Conservation (phyloP, 2,113 vertebrate species). For the cat (Felis catus) region DNA sequence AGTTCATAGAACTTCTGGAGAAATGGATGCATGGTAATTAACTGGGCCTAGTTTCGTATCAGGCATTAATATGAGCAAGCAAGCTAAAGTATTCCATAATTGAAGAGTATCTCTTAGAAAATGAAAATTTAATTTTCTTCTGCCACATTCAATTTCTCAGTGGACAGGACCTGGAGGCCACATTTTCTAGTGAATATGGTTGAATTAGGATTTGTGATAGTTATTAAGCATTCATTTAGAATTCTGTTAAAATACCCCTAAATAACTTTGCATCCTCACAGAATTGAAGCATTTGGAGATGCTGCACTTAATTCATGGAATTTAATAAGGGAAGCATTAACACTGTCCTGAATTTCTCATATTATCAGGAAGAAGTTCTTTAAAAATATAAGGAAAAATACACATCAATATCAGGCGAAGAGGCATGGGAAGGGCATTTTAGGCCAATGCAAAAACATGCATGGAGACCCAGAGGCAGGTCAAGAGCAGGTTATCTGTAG, state of each 20-base stretch:
- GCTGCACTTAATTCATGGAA: constrained; percentile 55
- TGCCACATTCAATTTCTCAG: constrained; percentile 81
- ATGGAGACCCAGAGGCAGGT: background rate
- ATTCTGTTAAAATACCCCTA: constrained; percentile 81
- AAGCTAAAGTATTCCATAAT: constrained; percentile 83
- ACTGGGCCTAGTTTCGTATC: constrained; percentile 74
- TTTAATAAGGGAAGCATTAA: constrained; percentile 63
- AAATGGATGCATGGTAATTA: constrained; percentile 80
- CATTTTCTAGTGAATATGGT: constrained; percentile 79
- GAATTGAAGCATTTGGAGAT: constrained; percentile 70
- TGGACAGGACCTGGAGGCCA: constrained; percentile 78
- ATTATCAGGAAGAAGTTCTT: background rate
- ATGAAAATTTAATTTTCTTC: constrained; percentile 85
- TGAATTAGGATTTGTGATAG: constrained; percentile 82
- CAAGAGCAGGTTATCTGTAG: background rate
- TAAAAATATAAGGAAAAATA: constrained; percentile 14
- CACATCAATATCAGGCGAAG: background rate
- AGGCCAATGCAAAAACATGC: background rate
- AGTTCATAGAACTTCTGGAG: constrained; percentile 1
- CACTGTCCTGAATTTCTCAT: constrained; percentile 60
- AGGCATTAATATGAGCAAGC: constrained; percentile 77
- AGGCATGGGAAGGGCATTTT: background rate
- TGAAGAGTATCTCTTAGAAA: constrained; percentile 80
- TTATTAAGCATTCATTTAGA: constrained; percentile 84
- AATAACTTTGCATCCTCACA: constrained; percentile 75